Evolutionary conservation across 2,888 invertebrate genomes (phyloP).

Genomic region (Muschampia plurimacula): DNA sequence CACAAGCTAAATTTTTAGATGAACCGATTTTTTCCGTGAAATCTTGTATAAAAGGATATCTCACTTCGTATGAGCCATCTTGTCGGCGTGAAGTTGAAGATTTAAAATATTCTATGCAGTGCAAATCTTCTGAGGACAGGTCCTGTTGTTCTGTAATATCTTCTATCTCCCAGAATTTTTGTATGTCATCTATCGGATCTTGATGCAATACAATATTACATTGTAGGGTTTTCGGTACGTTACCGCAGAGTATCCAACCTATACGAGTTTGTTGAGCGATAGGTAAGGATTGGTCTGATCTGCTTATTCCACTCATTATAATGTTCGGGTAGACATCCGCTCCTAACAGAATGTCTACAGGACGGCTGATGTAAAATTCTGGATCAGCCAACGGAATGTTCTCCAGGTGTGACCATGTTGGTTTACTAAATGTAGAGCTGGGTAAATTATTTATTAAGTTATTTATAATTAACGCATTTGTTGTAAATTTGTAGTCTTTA

Average conservation of each 20-base stretch:
- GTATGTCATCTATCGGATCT: background rate
- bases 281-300: background rate
- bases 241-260: background rate
- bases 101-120: background rate
- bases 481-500: background rate
- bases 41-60: background rate
- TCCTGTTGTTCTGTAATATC: background rate
- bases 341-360: background rate
- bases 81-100: background rate
- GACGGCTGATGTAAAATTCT: background rate
- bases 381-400: slow-evolving; percentile 5
- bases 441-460: slow-evolving; percentile 1
- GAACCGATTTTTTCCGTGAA: background rate
- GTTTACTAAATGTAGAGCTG: background rate
- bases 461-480: background rate
- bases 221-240: background rate
- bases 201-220: slow-evolving; percentile 2
- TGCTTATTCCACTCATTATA: background rate
- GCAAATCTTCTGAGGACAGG: background rate
- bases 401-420: background rate
- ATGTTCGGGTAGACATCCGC: background rate
- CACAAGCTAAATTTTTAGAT: background rate
- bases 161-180: slow-evolving; percentile 10
- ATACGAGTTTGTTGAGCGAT: background rate
- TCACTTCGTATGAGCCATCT: background rate